Base-by-base conservation (phyloP, 2,113 vertebrate species). In the Harpagus bidentatus region DNA sequence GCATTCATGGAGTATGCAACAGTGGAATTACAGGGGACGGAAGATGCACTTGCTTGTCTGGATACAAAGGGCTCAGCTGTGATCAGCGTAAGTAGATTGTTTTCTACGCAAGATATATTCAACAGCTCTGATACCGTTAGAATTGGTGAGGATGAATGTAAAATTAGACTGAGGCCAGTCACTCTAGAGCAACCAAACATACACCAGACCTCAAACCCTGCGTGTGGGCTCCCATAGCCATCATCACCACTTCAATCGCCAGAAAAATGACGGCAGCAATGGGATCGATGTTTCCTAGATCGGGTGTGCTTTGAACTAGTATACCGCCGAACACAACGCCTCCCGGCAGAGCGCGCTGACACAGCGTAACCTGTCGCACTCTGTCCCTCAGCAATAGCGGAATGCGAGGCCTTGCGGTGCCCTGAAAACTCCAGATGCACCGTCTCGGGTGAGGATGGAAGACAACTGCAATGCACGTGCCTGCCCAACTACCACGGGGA, bases 1-100 rank as follows among this genome's bases (percentile, higher is more conserved):
- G 99, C 38, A 52, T 99, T 77, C 99, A 99, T 8, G 99, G 99
- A 16, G 48, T 98, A 7, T 99, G 99, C 96, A 97, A 95, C 93
- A 95, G 91, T 23, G 99, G 99, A 7, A 53, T 98, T 13, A 67
- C 48, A 5, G 99, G 99, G 3, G 88, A 98, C 7, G 99, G 99
- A 6, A 94, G 50, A 40, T 99, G 99, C 67, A 95, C 96, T 14
- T 99, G 99, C 91, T 97, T 98, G 45, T 99, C 99, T n/a, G 99
- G 98, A 6, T 99, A 99, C 93, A 97, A 86, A 32, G 99, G 99
- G 55, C 92, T 93, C 34, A 94, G 31, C 53, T 99, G 99, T 91
- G 98, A 99, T 50, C 95, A 98, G 77, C 98, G 99, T 99, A 97
- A 98, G 98, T 97, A 40, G 31, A 5, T 3, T 25, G 4, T 10